These are phyloP conservation scores for Scaeva pyrastri DNA, from an alignment of 2,888 invertebrate species.

Conservation along the genomic window DNA sequence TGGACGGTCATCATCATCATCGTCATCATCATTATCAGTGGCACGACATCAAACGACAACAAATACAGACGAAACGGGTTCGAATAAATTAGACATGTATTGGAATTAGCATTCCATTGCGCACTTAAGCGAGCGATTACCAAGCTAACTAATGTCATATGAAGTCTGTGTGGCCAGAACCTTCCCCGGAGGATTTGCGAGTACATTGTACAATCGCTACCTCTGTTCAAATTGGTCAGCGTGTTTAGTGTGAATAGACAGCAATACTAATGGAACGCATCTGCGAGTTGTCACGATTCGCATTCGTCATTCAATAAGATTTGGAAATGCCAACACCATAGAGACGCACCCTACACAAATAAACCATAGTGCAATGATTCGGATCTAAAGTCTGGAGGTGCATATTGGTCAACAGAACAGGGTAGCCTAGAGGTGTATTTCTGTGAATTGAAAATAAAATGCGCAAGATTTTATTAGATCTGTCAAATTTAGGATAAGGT, in stretches of 20 bases:
- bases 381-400: slow-evolving; percentile 14
- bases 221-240: slow-evolving; percentile 39
- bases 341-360: slow-evolving; percentile 33
- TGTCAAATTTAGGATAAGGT: too few relatives aligned
- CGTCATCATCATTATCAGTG: background rate
- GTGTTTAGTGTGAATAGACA: slow-evolving; percentile 6
- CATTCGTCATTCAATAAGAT: slow-evolving; percentile 73
- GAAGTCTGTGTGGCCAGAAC: slow-evolving; percentile 7
- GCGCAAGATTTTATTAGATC: too few relatives aligned
- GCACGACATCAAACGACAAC: background rate
- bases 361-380: slow-evolving; percentile 16
- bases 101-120: slow-evolving; percentile 72
- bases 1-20: slow-evolving; percentile 22
- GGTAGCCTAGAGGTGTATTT: background rate
- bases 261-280: slow-evolving; percentile 62
- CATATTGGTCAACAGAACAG: slow-evolving; percentile 14
- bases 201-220: slow-evolving; percentile 25
- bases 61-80: slow-evolving; percentile 46
- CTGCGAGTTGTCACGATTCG: slow-evolving; percentile 73
- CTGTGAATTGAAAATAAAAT: too few relatives aligned
- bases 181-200: background rate
- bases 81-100: slow-evolving; percentile 73
- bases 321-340: slow-evolving; percentile 52
- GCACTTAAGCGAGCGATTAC: slow-evolving; percentile 66
- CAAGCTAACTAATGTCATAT: slow-evolving; percentile 45